phyloP scores from a whole-genome alignment of 2,888 invertebrate species.

The Papilio gigon region DNA sequence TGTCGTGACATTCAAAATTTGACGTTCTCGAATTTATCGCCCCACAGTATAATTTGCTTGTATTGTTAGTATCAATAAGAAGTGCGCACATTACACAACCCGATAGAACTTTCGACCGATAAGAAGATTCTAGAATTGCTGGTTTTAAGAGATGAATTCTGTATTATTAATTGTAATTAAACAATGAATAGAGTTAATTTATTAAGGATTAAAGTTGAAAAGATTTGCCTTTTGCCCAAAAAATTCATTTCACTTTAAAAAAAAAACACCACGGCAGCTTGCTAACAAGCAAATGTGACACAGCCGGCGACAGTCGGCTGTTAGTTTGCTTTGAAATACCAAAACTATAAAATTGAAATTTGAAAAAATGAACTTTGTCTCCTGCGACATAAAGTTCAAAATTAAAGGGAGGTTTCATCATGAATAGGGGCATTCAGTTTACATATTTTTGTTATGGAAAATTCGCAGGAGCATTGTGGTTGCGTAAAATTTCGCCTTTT shows the following conservation, averaged over 20 bases:
- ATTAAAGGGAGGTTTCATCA: constrained; percentile 2
- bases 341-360: neutral
- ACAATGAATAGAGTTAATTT: neutral
- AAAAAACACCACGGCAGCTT: constrained; percentile 12
- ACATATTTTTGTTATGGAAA: constrained; percentile 28
- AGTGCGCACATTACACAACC: no score
- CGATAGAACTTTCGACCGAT: no score
- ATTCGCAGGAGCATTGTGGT: constrained; percentile 27
- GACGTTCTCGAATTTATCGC: no score
- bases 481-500: constrained; percentile 28
- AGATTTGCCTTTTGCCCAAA: constrained; percentile 3
- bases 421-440: constrained; percentile 35
- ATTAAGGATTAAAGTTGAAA: neutral
- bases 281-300: constrained; percentile 23
- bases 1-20: no score
- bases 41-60: no score
- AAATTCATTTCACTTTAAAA: constrained; percentile 3
- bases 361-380: constrained; percentile 19
- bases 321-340: constrained; percentile 1
- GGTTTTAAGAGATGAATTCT: neutral
- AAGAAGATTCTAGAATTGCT: no score
- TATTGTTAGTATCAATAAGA: no score
- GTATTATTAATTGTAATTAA: neutral
- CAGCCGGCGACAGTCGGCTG: constrained; percentile 13
- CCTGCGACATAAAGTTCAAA: neutral